Evolutionary conservation across 2,113 vertebrate genomes (phyloP).

Genomic region (Acrocephalus arundinaceus): DNA sequence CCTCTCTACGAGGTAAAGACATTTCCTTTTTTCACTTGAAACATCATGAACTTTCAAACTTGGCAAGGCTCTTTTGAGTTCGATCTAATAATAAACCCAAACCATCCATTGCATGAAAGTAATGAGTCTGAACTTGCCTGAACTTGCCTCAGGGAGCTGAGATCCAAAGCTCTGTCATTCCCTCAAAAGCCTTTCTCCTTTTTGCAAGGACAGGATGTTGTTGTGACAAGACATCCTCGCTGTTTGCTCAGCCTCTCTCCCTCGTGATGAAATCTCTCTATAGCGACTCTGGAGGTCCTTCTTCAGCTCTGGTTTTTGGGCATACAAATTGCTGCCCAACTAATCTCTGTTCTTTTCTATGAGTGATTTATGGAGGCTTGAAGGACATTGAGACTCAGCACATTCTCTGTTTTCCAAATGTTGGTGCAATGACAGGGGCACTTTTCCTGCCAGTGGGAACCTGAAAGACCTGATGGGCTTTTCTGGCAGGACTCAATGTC

Average conservation of each 20-base stretch:
- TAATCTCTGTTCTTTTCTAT: constrained; percentile 48
- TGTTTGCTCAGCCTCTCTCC: constrained; percentile 38
- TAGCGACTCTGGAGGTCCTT: constrained; percentile 58
- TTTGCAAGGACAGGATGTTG: constrained; percentile 64
- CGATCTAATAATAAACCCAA: constrained; percentile 61
- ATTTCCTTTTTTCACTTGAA: constrained; percentile 22
- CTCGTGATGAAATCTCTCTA: constrained; percentile 57
- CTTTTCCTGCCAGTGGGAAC: constrained; percentile 44
- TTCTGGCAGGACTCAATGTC: constrained; percentile 23
- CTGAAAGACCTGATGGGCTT: constrained; percentile 40
- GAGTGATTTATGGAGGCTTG: constrained; percentile 53
- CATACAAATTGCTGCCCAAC: constrained; percentile 32
- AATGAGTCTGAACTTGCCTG: constrained; percentile 65
- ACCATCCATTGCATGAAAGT: constrained; percentile 21
- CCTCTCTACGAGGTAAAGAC: constrained; percentile 29
- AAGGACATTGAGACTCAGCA: constrained; percentile 20
- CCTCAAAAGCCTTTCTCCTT: constrained; percentile 58
- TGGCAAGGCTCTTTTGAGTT: constrained; percentile 54
- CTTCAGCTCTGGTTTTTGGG: constrained; percentile 7
- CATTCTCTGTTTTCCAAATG: constrained; percentile 33
- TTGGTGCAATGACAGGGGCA: neutral
- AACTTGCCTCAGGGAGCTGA: constrained; percentile 37
- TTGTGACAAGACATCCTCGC: constrained; percentile 49
- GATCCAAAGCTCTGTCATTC: constrained; percentile 63
- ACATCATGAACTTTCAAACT: constrained; percentile 63